Percentiles rank a stretch among this genome's conserved stretches.
Conservation (phyloP, 1,140 invertebrate species). For the Dysdera silvatica region DNA sequence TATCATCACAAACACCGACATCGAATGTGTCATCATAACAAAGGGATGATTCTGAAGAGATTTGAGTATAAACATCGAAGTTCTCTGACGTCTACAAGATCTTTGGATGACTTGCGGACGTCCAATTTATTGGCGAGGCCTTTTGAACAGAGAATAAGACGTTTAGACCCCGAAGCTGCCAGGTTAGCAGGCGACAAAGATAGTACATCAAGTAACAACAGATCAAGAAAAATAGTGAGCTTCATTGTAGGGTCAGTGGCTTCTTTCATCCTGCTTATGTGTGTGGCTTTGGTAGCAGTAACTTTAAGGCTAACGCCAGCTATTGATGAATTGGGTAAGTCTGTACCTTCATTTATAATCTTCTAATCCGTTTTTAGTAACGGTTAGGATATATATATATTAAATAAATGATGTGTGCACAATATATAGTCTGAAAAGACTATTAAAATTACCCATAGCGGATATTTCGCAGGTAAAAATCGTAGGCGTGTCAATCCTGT, state of each 20-base stretch:
- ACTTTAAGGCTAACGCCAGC: conserved; percentile 80
- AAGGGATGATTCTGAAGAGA: neutral
- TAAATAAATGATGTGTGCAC: too few species aligned
- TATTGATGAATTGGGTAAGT: conserved; percentile 87
- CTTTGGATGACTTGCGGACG: conserved; percentile 9
- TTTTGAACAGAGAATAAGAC: neutral
- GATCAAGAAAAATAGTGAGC: conserved; percentile 22
- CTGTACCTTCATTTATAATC: conserved; percentile 46
- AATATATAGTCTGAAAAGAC: too few species aligned
- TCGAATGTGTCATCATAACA: conserved; percentile 23
- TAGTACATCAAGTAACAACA: conserved; percentile 15
- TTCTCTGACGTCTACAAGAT: conserved; percentile 14
- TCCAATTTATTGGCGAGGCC: neutral
- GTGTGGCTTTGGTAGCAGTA: conserved; percentile 72
- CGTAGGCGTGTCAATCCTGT: too few species aligned
- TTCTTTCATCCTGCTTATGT: conserved; percentile 74
- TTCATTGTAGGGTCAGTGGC: conserved; percentile 44
- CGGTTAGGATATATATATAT: too few species aligned
- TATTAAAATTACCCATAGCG: too few species aligned
- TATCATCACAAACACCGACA: conserved; percentile 17
- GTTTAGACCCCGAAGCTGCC: conserved; percentile 8
- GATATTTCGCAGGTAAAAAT: too few species aligned
- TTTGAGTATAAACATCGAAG: too few species aligned
- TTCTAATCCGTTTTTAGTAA: too few species aligned
- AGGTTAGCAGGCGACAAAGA: neutral